Percentiles rank a stretch among this genome's conserved stretches.
phyloP scores from a whole-genome alignment of 2,797 vertebrate genomes.

The Sebastes steindachneri region DNA sequence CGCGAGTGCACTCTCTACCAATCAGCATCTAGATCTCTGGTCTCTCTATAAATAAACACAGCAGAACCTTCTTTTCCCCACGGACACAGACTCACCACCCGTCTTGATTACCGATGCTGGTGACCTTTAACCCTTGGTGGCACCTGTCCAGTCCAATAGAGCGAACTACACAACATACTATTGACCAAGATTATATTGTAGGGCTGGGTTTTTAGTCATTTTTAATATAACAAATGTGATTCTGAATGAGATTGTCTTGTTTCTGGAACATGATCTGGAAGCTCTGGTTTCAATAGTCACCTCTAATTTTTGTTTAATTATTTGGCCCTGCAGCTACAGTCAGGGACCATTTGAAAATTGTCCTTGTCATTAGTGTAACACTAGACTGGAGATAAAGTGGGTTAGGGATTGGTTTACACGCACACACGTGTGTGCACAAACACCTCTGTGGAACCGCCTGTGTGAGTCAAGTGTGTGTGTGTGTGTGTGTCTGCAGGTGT shows the following conservation, averaged over 20 bases:
- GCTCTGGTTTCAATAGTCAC: not conserved
- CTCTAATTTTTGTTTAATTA: not conserved
- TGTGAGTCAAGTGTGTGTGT: constrained; percentile 4
- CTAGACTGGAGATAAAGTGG: not conserved
- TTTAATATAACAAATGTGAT: not conserved
- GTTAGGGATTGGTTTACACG: not conserved
- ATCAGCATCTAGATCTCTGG: not conserved
- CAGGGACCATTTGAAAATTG: not conserved
- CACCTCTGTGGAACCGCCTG: not conserved
- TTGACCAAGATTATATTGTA: not conserved
- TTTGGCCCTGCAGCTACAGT: not conserved
- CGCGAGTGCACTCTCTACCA: fast-evolving
- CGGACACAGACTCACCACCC: not conserved
- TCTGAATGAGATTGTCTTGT: not conserved
- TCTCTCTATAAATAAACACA: not conserved
- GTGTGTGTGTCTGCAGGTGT: constrained; percentile 41
- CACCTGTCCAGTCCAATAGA: not conserved
- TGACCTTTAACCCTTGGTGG: not conserved
- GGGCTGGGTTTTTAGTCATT: not conserved
- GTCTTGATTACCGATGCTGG: not conserved
- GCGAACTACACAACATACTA: not conserved
- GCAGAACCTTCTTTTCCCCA: not conserved
- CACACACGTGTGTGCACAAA: not conserved
- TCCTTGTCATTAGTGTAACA: not conserved
- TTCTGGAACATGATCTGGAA: not conserved